Base-by-base conservation (phyloP, 2,888 invertebrate species). In the Sarcophaga caerulescens region DNA sequence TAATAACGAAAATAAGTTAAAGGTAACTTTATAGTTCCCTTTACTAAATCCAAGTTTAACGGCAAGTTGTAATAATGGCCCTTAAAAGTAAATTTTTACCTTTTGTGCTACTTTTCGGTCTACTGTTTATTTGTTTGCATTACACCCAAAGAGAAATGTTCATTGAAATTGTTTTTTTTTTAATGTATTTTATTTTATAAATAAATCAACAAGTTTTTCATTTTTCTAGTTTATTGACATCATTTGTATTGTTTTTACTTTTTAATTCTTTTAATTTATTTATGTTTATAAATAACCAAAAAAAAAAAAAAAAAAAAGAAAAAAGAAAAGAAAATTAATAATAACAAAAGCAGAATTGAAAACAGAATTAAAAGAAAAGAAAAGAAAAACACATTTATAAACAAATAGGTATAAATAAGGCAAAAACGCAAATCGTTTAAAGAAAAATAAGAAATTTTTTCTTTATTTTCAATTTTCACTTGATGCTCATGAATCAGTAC, bases 351-450 rank as follows among this genome's bases (percentile, higher is more conserved):
- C 3, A 65, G 44, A 35, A 35, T n/a, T 2, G 6, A 44, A 66
- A 66, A 66, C 44, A 19, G 60, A 21, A 75, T 4, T 21, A 52
- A 69, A 35, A 44, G 4, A 23, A 68, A 23, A 73, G 2, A 6
- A 80, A 66, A 23, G 4, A 23, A 74, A 19, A 47, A 12, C 68
- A 68, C 63, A 47, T 63, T 70, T 81, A 65, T 65, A 81, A 81
- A 70, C 75, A 76, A 81, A 76, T 65, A 63, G n/a, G 60, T 60
- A n/a, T n/a, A n/a, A n/a, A n/a, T n/a, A 66, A 60, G 14, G 47
- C 47, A 66, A 35, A 14, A 47, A 44, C 44, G 57, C 60, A 78
- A 47, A 21, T 10, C n/a, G 23, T 3, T n/a, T 44, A 10, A n/a
- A 10, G 19, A 47, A 69, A 47, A 52, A 52, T 17, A 52, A 14